These are phyloP conservation scores for Eucriotettix oculatus DNA, from an alignment of 2,888 invertebrate species.

Conservation along the genomic window DNA sequence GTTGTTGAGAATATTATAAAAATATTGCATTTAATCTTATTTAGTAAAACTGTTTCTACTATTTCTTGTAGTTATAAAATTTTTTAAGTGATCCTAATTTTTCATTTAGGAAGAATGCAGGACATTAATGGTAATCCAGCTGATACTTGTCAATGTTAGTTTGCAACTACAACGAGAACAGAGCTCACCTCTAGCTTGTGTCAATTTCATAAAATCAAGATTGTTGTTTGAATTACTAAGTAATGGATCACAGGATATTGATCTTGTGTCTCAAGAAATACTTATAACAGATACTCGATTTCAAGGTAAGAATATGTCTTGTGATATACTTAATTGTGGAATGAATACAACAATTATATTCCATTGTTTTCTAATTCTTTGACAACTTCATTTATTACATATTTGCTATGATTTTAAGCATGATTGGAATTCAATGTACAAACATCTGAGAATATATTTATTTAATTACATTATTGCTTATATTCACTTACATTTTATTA, in stretches of 20 bases:
- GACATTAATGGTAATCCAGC: constrained; percentile 59
- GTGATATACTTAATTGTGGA: too few relatives aligned
- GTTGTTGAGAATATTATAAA: too few relatives aligned
- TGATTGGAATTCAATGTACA: too few relatives aligned
- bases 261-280: constrained; percentile 83
- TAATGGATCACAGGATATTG: constrained; percentile 80
- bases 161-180: constrained; percentile 39
- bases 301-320: constrained; percentile 24
- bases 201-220: constrained; percentile 82
- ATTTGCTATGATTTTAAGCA: too few relatives aligned
- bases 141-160: constrained; percentile 76
- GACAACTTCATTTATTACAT: too few relatives aligned
- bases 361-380: too few relatives aligned
- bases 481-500: background rate
- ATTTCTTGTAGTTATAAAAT: too few relatives aligned
- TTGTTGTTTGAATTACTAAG: constrained; percentile 73
- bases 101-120: constrained; percentile 19
- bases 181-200: constrained; percentile 47
- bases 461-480: background rate
- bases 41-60: too few relatives aligned
- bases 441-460: background rate
- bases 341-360: too few relatives aligned
- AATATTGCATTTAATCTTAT: too few relatives aligned
- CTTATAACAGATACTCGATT: constrained; percentile 61
- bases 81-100: background rate